Percentiles rank a stretch among this genome's conserved stretches.
These are phyloP conservation scores for Germaria angustata DNA, from an alignment of 2,888 invertebrate species.

Conservation along the genomic window DNA sequence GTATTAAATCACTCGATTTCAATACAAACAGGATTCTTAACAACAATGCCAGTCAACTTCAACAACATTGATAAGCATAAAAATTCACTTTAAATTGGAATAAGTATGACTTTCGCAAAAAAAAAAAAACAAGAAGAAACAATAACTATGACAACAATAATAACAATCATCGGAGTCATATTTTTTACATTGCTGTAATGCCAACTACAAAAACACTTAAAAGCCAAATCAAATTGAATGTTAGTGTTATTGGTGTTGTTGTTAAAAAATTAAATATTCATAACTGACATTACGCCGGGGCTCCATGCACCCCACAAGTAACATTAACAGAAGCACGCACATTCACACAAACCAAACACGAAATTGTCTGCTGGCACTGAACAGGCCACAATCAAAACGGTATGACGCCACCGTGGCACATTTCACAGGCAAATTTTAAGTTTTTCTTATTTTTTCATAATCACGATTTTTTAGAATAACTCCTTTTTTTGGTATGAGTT, in stretches of 20 bases:
- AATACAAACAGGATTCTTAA: conserved; percentile 44
- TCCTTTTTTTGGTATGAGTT: neutral
- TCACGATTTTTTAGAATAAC: neutral
- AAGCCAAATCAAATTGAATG: conserved; percentile 64
- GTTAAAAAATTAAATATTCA: conserved; percentile 75
- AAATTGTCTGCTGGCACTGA: conserved; percentile 28
- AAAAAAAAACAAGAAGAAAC: neutral
- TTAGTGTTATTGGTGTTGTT: conserved; percentile 47
- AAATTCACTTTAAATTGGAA: conserved; percentile 62
- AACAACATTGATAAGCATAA: conserved; percentile 58
- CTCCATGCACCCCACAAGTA: conserved; percentile 41
- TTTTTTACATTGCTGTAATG: conserved; percentile 36
- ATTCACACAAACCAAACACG: neutral
- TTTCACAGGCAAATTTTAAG: neutral
- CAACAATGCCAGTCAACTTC: conserved; percentile 18
- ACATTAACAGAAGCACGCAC: neutral
- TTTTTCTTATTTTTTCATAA: neutral
- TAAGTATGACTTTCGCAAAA: conserved; percentile 40
- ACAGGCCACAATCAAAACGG: conserved; percentile 41
- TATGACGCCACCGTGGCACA: conserved; percentile 37
- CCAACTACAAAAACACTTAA: conserved; percentile 54
- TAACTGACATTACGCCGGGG: conserved; percentile 70
- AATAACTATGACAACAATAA: conserved; percentile 29
- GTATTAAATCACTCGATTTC: conserved; percentile 35
- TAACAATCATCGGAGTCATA: conserved; percentile 23